These are phyloP conservation scores for Dallia pectoralis DNA, from an alignment of 2,797 vertebrate species.

Conservation along the genomic window DNA sequence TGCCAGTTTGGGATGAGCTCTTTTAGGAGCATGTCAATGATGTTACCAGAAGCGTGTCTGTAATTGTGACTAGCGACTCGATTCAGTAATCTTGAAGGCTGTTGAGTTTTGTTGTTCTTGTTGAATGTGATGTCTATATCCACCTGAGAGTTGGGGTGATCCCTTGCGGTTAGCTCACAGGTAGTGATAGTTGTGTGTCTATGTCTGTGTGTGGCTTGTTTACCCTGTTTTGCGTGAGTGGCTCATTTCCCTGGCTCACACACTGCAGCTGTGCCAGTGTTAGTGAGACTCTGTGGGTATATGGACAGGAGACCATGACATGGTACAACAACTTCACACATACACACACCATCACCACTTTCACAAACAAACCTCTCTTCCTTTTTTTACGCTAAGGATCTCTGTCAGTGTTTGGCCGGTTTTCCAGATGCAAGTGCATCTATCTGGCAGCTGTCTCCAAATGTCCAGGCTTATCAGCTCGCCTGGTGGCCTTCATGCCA, in stretches of 20 bases:
- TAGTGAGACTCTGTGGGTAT: not conserved
- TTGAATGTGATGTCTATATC: not conserved
- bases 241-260: not conserved
- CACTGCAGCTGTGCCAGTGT: not conserved
- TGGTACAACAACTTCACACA: not conserved
- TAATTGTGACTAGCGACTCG: too few species aligned
- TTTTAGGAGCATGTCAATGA: too few species aligned
- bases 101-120: too few species aligned
- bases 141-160: not conserved
- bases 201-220: not conserved
- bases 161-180: not conserved
- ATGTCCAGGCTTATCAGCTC: constrained; percentile 22
- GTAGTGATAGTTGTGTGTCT: not conserved
- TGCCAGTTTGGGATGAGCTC: too few species aligned
- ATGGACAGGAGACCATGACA: not conserved
- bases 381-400: constrained; percentile 24
- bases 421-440: constrained; percentile 41
- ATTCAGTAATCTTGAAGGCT: too few species aligned
- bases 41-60: too few species aligned
- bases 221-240: too few species aligned
- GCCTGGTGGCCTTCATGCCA: constrained; percentile 10
- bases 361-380: not conserved
- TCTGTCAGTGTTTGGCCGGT: not conserved
- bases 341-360: not conserved
- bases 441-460: constrained; percentile 28